Base-by-base conservation (phyloP, 2,113 vertebrate species). In the Protomyctophum bolini region DNA sequence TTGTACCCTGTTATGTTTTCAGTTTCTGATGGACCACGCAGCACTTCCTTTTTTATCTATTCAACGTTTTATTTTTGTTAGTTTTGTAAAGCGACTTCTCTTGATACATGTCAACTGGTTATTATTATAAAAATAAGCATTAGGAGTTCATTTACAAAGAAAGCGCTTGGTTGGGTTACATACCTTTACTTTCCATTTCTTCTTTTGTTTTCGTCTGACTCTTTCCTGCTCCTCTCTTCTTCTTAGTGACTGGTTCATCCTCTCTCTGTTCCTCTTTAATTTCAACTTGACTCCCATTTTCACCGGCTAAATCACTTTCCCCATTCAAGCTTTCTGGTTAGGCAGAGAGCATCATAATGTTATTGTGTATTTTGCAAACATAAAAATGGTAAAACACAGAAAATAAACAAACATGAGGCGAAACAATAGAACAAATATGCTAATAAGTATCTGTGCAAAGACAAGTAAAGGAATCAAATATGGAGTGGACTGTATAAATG, bases 211-310 rank as follows among this genome's bases (percentile, higher is more conserved):
- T 85, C 49, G 57, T 73, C 51, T 85, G 75, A 41, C 63, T 89
- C 73, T 70, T 89, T 57, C 74, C 83, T 60, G 76, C 50, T 1
- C 79, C 83, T 70, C 84, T 83, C 48, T 63, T 87, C 72, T 71
- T 92, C 79, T 93, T 93, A 4, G 77, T 69, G 10, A 74, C 66
- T 9, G 91, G 91, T 47, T 84, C 63, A 47, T 84, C 73, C 6
- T 82, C 71, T 1, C 66, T 57, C n/a, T 81, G 82, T 70, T 93
- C 89, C 62, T 89, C 75, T 84, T 94, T 91, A 46, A 91, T 54
- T 52, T 58, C 8, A 65, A 29, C 56, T 11, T 62, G 6, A 8
- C 0, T 45, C 1, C 0, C 66, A 12, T 66, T 70, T 0, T 11
- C 7, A 51, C 41, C 48, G 6, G 45, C 55, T 0, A 5, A 8